These are phyloP conservation scores for Melikaiella ostensackeni DNA, from an alignment of 2,888 invertebrate species.

Conservation along the genomic window DNA sequence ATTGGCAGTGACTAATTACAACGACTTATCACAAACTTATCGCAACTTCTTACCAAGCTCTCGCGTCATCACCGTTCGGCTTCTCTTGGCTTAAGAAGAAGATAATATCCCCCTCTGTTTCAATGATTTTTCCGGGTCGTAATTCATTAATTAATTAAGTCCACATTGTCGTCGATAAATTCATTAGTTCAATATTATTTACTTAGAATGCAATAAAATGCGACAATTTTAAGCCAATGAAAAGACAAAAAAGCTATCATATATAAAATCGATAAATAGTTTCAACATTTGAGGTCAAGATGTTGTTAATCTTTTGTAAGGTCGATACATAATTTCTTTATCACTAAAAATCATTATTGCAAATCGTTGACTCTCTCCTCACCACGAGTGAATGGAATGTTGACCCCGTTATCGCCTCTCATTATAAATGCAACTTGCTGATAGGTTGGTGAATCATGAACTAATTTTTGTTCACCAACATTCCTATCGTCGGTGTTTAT, in stretches of 20 bases:
- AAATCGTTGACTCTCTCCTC: slow-evolving; percentile 22
- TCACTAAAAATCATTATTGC: slow-evolving; percentile 4
- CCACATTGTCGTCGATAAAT: slow-evolving; percentile 29
- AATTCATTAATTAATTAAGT: slow-evolving; percentile 37
- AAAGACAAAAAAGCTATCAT: not conserved
- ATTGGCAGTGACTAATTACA: slow-evolving; percentile 77
- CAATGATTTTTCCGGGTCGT: slow-evolving; percentile 29
- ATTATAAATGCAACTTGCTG: slow-evolving; percentile 32
- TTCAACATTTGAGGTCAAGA: not conserved
- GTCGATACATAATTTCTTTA: slow-evolving; percentile 18
- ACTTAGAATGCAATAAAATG: not conserved
- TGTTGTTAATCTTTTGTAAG: not conserved
- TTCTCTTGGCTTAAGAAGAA: slow-evolving; percentile 48
- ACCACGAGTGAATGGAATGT: slow-evolving; percentile 30
- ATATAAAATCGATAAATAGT: not conserved
- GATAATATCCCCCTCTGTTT: slow-evolving; percentile 48
- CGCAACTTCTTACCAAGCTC: slow-evolving; percentile 48
- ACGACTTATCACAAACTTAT: slow-evolving; percentile 70
- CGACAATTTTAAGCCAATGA: not conserved
- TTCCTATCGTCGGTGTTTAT: not conserved
- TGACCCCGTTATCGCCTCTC: slow-evolving; percentile 29
- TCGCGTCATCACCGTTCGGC: slow-evolving; percentile 50
- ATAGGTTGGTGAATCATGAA: slow-evolving; percentile 31
- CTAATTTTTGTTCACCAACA: slow-evolving; percentile 29
- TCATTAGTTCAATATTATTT: slow-evolving; percentile 25